Percentiles rank a stretch among this genome's conserved stretches.
phyloP scores from a whole-genome alignment of 1,140 invertebrate genomes.

The Metaphire vulgaris region DNA sequence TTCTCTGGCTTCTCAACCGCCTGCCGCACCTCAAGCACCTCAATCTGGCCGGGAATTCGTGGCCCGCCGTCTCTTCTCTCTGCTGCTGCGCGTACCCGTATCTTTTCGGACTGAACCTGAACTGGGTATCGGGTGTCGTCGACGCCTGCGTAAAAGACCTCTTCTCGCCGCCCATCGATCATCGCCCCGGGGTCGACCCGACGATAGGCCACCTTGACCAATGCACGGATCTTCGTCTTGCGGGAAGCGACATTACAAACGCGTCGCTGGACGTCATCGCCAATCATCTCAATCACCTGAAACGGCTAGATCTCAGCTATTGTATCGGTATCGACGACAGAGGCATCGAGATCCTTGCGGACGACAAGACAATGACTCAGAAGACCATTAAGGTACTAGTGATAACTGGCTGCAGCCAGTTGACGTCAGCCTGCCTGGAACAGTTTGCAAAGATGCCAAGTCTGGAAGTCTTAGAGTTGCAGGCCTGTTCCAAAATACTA shows the following conservation, averaged over 20 bases:
- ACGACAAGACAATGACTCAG: constrained; percentile 33
- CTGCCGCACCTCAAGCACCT: constrained; percentile 70
- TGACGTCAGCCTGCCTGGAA: not conserved
- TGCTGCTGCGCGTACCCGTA: constrained; percentile 76
- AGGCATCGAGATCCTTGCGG: constrained; percentile 74
- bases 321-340: constrained; percentile 80
- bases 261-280: constrained; percentile 72
- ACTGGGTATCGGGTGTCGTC: constrained; percentile 70
- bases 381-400: not conserved
- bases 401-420: not conserved
- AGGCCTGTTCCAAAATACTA: not conserved
- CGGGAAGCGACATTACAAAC: constrained; percentile 82
- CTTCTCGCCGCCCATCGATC: constrained; percentile 69
- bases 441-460: not conserved
- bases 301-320: constrained; percentile 70
- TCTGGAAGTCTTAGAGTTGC: not conserved
- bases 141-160: constrained; percentile 75
- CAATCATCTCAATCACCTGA: constrained; percentile 67
- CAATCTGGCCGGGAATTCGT: constrained; percentile 71
- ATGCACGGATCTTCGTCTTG: constrained; percentile 66
- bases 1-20: constrained; percentile 76
- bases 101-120: constrained; percentile 66
- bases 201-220: constrained; percentile 72
- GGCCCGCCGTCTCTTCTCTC: constrained; percentile 70
- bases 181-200: constrained; percentile 72